Conservation (phyloP, 2,888 invertebrate genomes). For the Apotomis capreana region DNA sequence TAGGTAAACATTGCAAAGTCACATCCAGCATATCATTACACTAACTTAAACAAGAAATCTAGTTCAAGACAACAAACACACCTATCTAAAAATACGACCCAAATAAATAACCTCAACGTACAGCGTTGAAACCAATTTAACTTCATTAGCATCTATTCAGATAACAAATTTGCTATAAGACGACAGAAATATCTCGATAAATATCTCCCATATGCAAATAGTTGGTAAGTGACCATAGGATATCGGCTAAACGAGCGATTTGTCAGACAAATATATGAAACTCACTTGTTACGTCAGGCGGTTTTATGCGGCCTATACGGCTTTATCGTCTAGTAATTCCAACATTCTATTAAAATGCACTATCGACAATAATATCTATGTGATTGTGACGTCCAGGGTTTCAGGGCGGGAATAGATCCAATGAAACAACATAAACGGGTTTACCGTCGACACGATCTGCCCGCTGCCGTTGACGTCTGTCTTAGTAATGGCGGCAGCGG, state of each 20-base stretch:
- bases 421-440: no score
- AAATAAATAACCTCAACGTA: conserved; percentile 30
- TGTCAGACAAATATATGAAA: conserved; percentile 76
- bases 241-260: conserved; percentile 64
- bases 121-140: conserved; percentile 39
- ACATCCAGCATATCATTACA: conserved; percentile 11
- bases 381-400: no score
- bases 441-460: no score
- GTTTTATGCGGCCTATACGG: conserved; percentile 72
- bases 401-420: no score
- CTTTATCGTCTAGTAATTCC: conserved; percentile 68
- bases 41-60: conserved; percentile 21
- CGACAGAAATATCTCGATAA: conserved; percentile 56
- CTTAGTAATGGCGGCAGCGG: no score
- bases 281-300: conserved; percentile 67
- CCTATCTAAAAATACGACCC: conserved; percentile 28
- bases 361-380: conserved; percentile 65
- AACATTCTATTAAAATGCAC: conserved; percentile 69
- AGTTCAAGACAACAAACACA: conserved; percentile 4
- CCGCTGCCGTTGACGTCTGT: no score
- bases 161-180: conserved; percentile 40
- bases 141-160: conserved; percentile 36
- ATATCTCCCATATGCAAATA: conserved; percentile 67
- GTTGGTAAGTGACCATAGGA: conserved; percentile 57
- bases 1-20: conserved; percentile 16